Evolutionary conservation across 2,888 invertebrate genomes (phyloP), one percentile per base, ranked within the genome.

Genomic region (Lepas anatifera): DNA sequence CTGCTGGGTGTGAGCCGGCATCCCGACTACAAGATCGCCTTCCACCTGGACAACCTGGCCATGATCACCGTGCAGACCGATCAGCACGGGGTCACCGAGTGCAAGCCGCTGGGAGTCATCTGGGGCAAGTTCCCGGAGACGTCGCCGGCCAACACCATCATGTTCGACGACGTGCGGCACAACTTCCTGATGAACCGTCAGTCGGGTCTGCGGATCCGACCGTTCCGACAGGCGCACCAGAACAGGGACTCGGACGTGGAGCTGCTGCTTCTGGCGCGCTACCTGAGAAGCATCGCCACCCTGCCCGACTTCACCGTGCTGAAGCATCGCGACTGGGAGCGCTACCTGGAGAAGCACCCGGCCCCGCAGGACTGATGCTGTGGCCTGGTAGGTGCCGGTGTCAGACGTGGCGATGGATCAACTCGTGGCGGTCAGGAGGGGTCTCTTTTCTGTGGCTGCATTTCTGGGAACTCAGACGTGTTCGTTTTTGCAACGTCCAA

Each of bases 171-270:
- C 77, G 90, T 96, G 50, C 84, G 95, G 70, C 84, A 95, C 75
- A 98, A 98, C 81, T 98, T 98, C 77, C 86, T 96, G 50, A 96
- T 98, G 96, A 98, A 98, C 80, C 96, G 96, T 0, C 90, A 91
- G 76, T 92, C 90, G 72, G 97, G 97, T 0, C 82, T 97, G 0
- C 88, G 89, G 80, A 96, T 97, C 76, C 85, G 89, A 77, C 89
- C 96, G 0, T 97, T 95, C 79, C 85, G 90, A 8, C 90, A 95
- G 77, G 96, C 96, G 0, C 95, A 96, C 77, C 80, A 90, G 1
- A 95, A 93, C 79, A 85, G 96, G 67, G 84, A 86, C 69, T 89
- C 86, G 69, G 97, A 97, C 77, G 83, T 85, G 69, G 96, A 97
- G 79, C 80, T 97, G 22, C 76, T 94, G 0, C 87, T 88, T 74